These are phyloP conservation scores for Thaleichthys pacificus DNA, from an alignment of 2,797 vertebrate genomes.

Conservation along the genomic window DNA sequence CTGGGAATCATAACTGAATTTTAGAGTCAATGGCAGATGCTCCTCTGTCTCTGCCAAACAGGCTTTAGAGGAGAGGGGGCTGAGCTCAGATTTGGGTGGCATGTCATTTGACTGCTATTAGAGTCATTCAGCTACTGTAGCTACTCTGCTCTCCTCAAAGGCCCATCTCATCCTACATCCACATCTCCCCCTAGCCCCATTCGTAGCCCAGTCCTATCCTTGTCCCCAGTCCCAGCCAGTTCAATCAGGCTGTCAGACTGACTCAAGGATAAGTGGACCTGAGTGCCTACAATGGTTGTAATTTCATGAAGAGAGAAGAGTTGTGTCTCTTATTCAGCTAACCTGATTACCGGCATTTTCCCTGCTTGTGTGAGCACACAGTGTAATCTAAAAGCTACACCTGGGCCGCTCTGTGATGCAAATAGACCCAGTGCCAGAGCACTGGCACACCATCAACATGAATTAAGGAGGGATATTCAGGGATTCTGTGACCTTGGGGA, in stretches of 20 bases:
- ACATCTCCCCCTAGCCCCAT: neutral
- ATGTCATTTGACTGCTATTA: slow-evolving; percentile 60
- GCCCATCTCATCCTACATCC: slow-evolving; percentile 23
- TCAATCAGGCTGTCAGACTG: slow-evolving; percentile 75
- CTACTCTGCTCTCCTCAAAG: slow-evolving; percentile 64
- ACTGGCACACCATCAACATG: slow-evolving; percentile 64
- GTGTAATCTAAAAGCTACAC: slow-evolving; percentile 83
- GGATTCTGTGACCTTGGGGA: slow-evolving; percentile 70
- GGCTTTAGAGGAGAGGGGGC: slow-evolving; percentile 6
- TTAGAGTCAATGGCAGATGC: slow-evolving; percentile 61
- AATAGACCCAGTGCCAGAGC: slow-evolving; percentile 65
- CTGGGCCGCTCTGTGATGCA: slow-evolving; percentile 70
- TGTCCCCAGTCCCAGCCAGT: slow-evolving; percentile 42
- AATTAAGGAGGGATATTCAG: slow-evolving; percentile 70
- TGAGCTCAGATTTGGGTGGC: neutral
- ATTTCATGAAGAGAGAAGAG: slow-evolving; percentile 75
- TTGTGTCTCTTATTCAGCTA: slow-evolving; percentile 69
- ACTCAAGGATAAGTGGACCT: slow-evolving; percentile 69
- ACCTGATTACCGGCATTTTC: slow-evolving; percentile 76
- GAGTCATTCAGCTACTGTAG: slow-evolving; percentile 55
- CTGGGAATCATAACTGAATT: slow-evolving; percentile 57
- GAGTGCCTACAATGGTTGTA: slow-evolving; percentile 69
- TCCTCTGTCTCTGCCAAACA: slow-evolving; percentile 48
- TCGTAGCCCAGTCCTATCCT: neutral
- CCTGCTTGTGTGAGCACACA: slow-evolving; percentile 57